Conservation (phyloP, 2,888 invertebrate genomes). For the Xestobium rufovillosum region DNA sequence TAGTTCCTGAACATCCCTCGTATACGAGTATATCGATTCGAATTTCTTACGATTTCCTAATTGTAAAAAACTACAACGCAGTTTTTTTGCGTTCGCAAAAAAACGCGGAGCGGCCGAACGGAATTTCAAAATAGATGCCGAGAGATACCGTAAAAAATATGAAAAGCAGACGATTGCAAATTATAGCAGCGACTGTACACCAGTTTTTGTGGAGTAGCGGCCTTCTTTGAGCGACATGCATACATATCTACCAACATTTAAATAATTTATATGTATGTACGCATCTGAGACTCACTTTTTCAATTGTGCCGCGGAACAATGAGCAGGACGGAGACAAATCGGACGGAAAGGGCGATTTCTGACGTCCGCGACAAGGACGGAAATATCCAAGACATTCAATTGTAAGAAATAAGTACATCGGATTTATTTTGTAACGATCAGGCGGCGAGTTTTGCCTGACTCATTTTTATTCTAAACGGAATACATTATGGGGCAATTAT, state of each 20-base stretch:
- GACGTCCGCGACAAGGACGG: constrained; percentile 19
- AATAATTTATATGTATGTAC: constrained; percentile 46
- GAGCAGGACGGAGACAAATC: constrained; percentile 31
- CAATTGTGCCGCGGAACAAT: constrained; percentile 38
- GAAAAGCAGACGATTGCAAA: constrained; percentile 36
- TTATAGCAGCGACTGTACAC: constrained; percentile 39
- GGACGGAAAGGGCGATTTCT: constrained; percentile 25
- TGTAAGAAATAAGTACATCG: constrained; percentile 35
- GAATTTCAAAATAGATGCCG: too few species aligned
- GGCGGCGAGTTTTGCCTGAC: constrained; percentile 29
- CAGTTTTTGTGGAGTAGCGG: constrained; percentile 42
- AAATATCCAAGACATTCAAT: constrained; percentile 30
- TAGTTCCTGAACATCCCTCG: too few species aligned
- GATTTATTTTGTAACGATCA: constrained; percentile 36
- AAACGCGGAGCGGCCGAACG: too few species aligned
- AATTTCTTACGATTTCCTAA: too few species aligned
- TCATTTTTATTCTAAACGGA: constrained; percentile 35
- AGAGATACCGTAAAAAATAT: constrained; percentile 19
- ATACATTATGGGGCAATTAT: constrained; percentile 35
- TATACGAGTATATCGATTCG: too few species aligned
- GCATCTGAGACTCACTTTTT: constrained; percentile 40
- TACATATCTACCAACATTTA: constrained; percentile 45
- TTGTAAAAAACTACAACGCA: too few species aligned
- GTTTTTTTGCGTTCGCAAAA: too few species aligned
- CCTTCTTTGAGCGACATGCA: constrained; percentile 44